These are phyloP conservation scores for Mormyrops attenuatus DNA, from an alignment of 2,797 vertebrate species.

Conservation along the genomic window DNA sequence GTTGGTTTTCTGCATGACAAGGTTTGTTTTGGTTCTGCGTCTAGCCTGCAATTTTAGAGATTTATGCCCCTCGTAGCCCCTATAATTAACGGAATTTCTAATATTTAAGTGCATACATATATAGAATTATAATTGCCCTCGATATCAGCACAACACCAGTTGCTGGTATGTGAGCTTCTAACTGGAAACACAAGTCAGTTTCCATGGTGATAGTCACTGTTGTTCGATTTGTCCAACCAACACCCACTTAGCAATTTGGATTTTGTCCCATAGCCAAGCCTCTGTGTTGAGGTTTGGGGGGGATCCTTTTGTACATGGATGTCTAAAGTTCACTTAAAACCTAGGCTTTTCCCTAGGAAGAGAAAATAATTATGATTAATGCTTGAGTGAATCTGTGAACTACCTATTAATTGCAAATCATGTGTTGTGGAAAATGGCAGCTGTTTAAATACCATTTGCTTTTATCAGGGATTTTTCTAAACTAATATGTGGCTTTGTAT, in stretches of 20 bases:
- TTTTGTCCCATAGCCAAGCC: constrained; percentile 53
- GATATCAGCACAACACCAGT: constrained; percentile 55
- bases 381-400: constrained; percentile 4
- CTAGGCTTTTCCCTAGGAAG: not conserved
- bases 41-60: constrained; percentile 62
- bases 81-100: constrained; percentile 63
- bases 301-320: not conserved
- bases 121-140: constrained; percentile 55
- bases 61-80: constrained; percentile 55
- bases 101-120: constrained; percentile 61
- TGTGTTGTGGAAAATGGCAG: not conserved
- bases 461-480: not conserved
- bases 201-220: constrained; percentile 59
- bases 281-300: not conserved
- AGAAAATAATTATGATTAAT: not conserved
- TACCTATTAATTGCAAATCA: not conserved
- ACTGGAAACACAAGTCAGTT: constrained; percentile 58
- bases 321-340: not conserved
- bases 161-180: constrained; percentile 52
- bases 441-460: not conserved
- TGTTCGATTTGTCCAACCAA: constrained; percentile 47
- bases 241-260: constrained; percentile 46
- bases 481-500: not conserved
- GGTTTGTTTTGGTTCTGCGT: constrained; percentile 55
- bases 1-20: constrained; percentile 35